Percentiles rank a stretch among this genome's conserved stretches.
Evolutionary conservation across 2,113 vertebrate species (phyloP).

Genomic region (Scortum barcoo): DNA sequence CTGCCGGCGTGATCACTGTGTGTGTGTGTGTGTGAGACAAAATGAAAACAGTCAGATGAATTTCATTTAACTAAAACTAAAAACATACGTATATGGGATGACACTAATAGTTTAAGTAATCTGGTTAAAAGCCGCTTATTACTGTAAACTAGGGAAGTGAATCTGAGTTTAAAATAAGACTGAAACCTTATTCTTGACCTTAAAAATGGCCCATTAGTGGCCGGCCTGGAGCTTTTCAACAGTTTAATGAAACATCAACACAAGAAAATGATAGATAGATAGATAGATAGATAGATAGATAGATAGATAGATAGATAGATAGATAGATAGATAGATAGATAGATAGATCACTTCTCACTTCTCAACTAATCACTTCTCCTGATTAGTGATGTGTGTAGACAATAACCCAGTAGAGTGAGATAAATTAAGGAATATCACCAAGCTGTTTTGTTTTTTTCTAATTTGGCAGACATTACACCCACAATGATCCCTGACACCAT

Average conservation of each 20-base stretch:
- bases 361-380: not conserved
- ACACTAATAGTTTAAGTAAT: slow-evolving; percentile 1
- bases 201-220: not conserved
- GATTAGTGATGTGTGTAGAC: not conserved
- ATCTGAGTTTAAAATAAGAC: not conserved
- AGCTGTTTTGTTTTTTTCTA: slow-evolving; percentile 36
- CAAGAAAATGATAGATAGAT: not conserved
- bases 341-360: no score
- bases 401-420: slow-evolving; percentile 6
- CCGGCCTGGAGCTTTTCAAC: not conserved
- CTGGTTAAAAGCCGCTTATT: not conserved
- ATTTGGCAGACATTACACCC: slow-evolving; percentile 37
- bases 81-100: not conserved
- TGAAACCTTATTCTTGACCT: not conserved
- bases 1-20: not conserved
- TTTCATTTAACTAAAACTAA: not conserved
- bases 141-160: not conserved
- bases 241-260: not conserved
- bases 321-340: not conserved
- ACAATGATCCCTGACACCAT: slow-evolving; percentile 55
- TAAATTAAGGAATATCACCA: slow-evolving; percentile 22
- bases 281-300: not conserved
- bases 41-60: not conserved
- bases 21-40: not conserved
- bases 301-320: not conserved